Evolutionary conservation across 64 coral and sea anemone species (phyloP).

Genomic region (Montipora capricornis): DNA sequence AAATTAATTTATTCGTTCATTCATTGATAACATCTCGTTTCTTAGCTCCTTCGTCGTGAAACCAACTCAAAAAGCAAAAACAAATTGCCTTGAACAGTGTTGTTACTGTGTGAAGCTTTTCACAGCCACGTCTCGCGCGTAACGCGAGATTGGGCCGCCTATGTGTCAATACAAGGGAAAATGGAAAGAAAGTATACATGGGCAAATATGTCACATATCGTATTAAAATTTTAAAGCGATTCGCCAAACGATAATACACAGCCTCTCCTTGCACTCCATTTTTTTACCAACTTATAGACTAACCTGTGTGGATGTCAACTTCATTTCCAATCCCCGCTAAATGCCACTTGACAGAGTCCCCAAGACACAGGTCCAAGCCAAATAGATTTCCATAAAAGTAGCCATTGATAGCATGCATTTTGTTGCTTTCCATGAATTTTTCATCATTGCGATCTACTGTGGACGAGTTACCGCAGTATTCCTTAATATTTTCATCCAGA

Average conservation of each 20-base stretch:
- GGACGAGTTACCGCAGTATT: slow-evolving; percentile 17
- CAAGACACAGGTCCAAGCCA: slow-evolving; percentile 66
- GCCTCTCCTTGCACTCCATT: no score
- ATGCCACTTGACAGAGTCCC: slow-evolving; percentile 79
- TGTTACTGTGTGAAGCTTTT: neutral
- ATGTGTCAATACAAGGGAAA: neutral
- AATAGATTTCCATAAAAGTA: slow-evolving; percentile 79
- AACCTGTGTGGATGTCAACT: slow-evolving; percentile 89
- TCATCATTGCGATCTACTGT: slow-evolving; percentile 64
- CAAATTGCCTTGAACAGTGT: neutral
- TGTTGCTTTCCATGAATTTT: slow-evolving; percentile 78
- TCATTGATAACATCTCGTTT: neutral
- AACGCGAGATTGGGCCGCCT: neutral
- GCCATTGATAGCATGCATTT: slow-evolving; percentile 91
- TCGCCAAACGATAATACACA: no score
- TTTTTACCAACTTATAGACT: neutral
- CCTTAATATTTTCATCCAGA: slow-evolving; percentile 76
- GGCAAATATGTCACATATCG: no score
- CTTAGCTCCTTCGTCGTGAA: neutral
- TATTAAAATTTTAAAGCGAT: no score
- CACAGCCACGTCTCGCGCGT: neutral
- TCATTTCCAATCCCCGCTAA: slow-evolving; percentile 87
- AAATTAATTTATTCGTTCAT: neutral
- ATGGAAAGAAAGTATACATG: no score
- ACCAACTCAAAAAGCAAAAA: neutral